Conservation (phyloP, 2,888 invertebrate species). For the Hydrotaea cyrtoneurina region DNA sequence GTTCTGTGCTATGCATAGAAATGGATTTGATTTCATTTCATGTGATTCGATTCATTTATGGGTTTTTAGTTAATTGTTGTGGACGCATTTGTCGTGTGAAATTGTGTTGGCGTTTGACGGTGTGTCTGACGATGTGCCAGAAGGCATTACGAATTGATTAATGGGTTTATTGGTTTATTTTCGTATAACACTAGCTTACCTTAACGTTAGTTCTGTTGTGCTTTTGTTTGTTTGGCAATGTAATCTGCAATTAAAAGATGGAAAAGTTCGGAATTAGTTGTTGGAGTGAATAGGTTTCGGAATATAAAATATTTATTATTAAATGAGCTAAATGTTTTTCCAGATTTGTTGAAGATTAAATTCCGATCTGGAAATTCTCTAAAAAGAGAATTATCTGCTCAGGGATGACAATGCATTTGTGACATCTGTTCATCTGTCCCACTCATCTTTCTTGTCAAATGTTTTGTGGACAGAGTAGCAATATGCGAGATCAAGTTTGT, state of each 20-base stretch:
- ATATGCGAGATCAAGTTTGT: too few relatives aligned
- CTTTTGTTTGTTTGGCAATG: background rate
- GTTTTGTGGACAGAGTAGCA: too few relatives aligned
- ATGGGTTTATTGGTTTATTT: background rate
- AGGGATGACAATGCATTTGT: too few relatives aligned
- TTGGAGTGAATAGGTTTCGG: background rate
- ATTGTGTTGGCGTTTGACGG: background rate
- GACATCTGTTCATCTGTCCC: too few relatives aligned
- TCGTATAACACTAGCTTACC: slow-evolving; percentile 11
- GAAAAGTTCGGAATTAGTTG: background rate
- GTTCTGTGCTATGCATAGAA: slow-evolving; percentile 27
- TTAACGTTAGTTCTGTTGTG: background rate
- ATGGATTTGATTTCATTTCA: slow-evolving; percentile 12
- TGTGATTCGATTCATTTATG: background rate
- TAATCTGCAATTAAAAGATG: slow-evolving; percentile 11
- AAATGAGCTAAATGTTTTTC: too few relatives aligned
- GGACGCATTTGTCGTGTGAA: slow-evolving; percentile 5
- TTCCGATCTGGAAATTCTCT: too few relatives aligned
- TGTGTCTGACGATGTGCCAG: background rate
- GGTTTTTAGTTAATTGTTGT: slow-evolving; percentile 5
- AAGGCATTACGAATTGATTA: background rate
- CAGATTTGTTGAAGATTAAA: too few relatives aligned
- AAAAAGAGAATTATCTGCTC: too few relatives aligned
- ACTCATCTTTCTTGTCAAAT: too few relatives aligned
- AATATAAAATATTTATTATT: too few relatives aligned